Evolutionary conservation across 2,113 vertebrate genomes (phyloP).

Genomic region (Kryptolebias marmoratus): DNA sequence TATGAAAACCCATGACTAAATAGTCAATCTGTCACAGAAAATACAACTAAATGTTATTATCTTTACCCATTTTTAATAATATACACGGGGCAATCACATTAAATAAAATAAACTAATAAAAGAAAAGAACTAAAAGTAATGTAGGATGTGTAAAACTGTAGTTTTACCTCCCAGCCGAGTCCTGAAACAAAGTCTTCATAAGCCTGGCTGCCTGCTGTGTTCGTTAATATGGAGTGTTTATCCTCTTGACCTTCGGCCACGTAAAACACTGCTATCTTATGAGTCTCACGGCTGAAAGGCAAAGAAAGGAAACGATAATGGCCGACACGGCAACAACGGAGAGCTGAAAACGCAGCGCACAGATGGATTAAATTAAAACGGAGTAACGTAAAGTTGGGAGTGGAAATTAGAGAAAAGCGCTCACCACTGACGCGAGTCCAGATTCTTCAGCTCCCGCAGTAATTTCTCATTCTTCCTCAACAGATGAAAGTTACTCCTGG

Average conservation of each 20-base stretch:
- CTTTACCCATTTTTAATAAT: too few relatives aligned
- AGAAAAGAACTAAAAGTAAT: not conserved
- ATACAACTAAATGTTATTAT: too few relatives aligned
- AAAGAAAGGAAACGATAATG: conserved; percentile 3
- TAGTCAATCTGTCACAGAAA: too few relatives aligned
- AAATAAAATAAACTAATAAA: too few relatives aligned
- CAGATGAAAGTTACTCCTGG: conserved; percentile 96
- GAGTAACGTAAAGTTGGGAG: not conserved
- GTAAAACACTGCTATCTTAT: conserved; percentile 99
- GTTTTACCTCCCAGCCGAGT: conserved; percentile 96
- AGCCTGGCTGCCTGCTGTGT: conserved; percentile 94
- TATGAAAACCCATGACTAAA: too few relatives aligned
- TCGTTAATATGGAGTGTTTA: conserved; percentile 98
- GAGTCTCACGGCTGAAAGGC: conserved; percentile 91
- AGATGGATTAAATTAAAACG: not conserved
- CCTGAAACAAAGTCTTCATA: conserved; percentile 99
- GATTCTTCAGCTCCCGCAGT: conserved; percentile 95
- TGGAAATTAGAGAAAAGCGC: not conserved
- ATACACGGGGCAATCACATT: too few relatives aligned
- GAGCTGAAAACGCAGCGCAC: not conserved
- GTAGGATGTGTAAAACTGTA: not conserved
- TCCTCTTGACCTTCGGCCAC: conserved; percentile 99
- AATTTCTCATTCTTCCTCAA: conserved; percentile 99
- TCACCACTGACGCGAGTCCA: conserved; percentile 98
- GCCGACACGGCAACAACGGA: not conserved